Evolutionary conservation across 2,113 vertebrate genomes (phyloP).

Genomic region (Rynchops niger): DNA sequence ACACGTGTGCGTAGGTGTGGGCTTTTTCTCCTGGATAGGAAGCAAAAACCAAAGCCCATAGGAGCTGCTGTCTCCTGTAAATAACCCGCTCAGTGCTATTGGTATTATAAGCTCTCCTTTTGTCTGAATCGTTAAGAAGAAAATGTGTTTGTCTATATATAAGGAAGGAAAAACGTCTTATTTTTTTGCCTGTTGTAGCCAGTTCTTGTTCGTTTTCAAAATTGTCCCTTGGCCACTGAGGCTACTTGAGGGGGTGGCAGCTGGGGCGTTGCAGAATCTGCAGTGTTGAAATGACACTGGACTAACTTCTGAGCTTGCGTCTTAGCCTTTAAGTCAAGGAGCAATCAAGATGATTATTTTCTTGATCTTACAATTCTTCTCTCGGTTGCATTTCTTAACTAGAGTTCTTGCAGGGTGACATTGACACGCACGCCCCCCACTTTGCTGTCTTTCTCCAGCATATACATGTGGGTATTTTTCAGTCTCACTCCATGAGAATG

Average conservation of each 20-base stretch:
- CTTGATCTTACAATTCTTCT: background rate
- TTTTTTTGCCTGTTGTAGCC: background rate
- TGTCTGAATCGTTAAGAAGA: background rate
- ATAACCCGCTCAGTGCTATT: background rate
- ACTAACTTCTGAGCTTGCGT: background rate
- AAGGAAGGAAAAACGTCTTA: accelerated
- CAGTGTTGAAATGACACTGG: background rate
- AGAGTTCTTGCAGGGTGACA: background rate
- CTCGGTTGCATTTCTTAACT: background rate
- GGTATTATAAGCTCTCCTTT: background rate
- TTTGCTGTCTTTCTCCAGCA: background rate
- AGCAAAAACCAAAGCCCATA: background rate
- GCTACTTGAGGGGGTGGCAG: background rate
- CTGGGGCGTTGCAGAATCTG: accelerated
- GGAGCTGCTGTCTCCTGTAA: background rate
- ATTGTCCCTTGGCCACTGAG: background rate
- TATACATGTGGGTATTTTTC: background rate
- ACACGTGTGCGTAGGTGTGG: accelerated
- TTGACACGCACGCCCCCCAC: background rate
- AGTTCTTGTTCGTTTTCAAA: background rate
- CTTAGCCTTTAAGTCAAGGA: background rate
- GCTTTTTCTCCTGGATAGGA: background rate
- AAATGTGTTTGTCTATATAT: accelerated
- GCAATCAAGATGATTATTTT: background rate
- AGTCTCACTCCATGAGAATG: background rate